Conservation (phyloP, 2,888 invertebrate species). For the Clivina fossor region DNA sequence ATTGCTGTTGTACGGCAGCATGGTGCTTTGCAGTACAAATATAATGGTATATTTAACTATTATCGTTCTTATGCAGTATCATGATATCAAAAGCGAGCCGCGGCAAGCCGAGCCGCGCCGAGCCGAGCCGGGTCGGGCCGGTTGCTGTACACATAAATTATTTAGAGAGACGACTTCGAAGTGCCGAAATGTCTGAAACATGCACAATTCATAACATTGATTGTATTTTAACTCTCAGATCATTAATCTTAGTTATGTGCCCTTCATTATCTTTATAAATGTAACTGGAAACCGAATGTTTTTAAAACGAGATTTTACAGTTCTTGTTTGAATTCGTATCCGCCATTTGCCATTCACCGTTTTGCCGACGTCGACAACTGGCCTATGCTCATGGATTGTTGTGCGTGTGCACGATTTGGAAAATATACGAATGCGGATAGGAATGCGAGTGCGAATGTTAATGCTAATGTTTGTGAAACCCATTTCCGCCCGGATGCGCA, state of each 20-base stretch:
- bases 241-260: constrained; percentile 38
- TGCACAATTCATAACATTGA: constrained; percentile 37
- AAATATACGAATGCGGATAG: constrained; percentile 26
- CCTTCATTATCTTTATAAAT: constrained; percentile 36
- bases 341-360: too few relatives aligned
- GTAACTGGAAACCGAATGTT: constrained; percentile 32
- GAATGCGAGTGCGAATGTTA: constrained; percentile 22
- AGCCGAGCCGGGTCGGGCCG: neutral
- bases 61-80: too few relatives aligned
- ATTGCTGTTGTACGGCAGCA: too few relatives aligned
- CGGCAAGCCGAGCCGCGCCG: neutral
- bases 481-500: constrained; percentile 20
- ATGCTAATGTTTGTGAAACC: constrained; percentile 24
- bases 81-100: neutral
- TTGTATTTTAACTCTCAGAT: constrained; percentile 36
- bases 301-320: constrained; percentile 22
- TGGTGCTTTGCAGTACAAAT: too few relatives aligned
- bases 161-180: constrained; percentile 26
- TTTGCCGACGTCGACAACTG: too few relatives aligned
- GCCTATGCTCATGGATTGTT: too few relatives aligned
- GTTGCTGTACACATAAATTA: constrained; percentile 25
- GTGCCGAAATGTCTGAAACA: constrained; percentile 32
- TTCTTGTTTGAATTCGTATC: too few relatives aligned
- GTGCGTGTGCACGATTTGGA: constrained; percentile 22
- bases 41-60: too few relatives aligned